Base-by-base conservation (phyloP, 2,888 invertebrate species). In the Eupithecia insigniata region DNA sequence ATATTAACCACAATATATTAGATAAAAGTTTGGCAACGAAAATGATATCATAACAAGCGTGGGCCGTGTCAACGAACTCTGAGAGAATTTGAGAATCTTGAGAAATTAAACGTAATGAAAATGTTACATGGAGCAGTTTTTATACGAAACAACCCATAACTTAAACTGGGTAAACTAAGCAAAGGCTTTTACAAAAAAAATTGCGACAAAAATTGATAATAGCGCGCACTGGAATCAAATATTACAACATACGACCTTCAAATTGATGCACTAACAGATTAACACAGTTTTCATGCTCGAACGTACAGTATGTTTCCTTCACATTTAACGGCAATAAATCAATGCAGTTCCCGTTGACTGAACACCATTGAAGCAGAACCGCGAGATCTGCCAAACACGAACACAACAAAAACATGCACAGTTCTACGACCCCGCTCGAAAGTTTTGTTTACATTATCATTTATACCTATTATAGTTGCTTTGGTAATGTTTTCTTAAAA, bases 21-120 rank as follows among this genome's bases (percentile, higher is more conserved):
- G 22, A 43, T 46, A 34, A 36, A 39, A 64, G 36, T 71, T 74
- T 77, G 65, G 70, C 64, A 76, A 74, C 55, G 70, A n/a, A 55
- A 67, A 64, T 77, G 77, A 77, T 72, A 67, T 77, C 77, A 77
- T 46, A 12, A 51, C 55, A 26, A 60, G 66, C 60, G 75, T 76
- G 74, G 76, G 76, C 22, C 61, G 67, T 67, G 77, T 70, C 75
- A 73, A 72, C 71, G 77, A 77, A 73, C 77, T 69, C 36, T 4
- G 26, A 22, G 26, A 64, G 22, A 26, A 55, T 55, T 34, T n/a
- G n/a, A n/a, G n/a, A n/a, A n/a, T 64, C 14, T 22, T 34, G 28
- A 58, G n/a, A 10, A 22, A n/a, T 46, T 5, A n/a, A 58, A 58
- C 16, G 16, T 28, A 28, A 58, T 58, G 28, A 16, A 28, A 28